phyloP scores from a whole-genome alignment of 2,888 invertebrate species.

The Cylindroiulus punctatus region DNA sequence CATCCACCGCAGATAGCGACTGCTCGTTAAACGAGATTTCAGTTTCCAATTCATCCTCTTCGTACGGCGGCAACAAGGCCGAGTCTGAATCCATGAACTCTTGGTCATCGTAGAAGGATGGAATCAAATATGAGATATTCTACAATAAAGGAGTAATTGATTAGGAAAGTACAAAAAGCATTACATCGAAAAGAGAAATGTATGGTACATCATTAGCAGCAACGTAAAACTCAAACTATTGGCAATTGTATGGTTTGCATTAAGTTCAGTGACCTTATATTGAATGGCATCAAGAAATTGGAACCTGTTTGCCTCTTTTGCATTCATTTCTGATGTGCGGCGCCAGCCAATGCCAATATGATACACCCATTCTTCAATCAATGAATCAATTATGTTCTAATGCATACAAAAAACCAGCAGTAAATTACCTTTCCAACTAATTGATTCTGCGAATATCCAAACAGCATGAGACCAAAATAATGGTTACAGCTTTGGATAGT shows the following conservation, averaged over 20 bases:
- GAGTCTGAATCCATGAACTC: conserved; percentile 69
- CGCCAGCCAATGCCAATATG: too few relatives aligned
- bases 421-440: conserved; percentile 70
- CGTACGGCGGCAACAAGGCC: conserved; percentile 69
- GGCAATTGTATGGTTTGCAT: too few relatives aligned
- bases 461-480: conserved; percentile 74
- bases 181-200: too few relatives aligned
- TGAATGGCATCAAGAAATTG: too few relatives aligned
- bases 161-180: not conserved
- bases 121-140: conserved; percentile 68
- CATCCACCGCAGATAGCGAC: not conserved
- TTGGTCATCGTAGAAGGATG: conserved; percentile 73
- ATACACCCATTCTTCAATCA: too few relatives aligned
- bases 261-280: too few relatives aligned
- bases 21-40: not conserved
- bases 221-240: too few relatives aligned
- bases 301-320: too few relatives aligned
- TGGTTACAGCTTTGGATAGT: conserved; percentile 75
- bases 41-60: conserved; percentile 66
- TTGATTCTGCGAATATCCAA: conserved; percentile 73
- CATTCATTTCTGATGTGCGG: too few relatives aligned
- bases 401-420: conserved; percentile 59
- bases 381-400: conserved; percentile 67
- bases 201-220: too few relatives aligned
- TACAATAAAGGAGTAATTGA: conserved; percentile 58